phyloP scores from a whole-genome alignment of 2,888 invertebrate species.

The Belgica antarctica region DNA sequence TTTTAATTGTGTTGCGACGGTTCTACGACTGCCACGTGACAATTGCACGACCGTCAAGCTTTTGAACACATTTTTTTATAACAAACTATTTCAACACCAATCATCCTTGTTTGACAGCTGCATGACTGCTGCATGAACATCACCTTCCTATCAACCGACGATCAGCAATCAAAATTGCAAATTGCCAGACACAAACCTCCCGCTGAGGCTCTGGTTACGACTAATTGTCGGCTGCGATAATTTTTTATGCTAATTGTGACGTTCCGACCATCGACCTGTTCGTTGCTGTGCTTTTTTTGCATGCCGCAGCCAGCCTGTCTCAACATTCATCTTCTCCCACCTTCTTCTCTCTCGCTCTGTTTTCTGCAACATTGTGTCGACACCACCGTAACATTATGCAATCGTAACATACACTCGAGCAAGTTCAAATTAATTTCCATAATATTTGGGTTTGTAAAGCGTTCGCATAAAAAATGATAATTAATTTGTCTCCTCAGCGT shows the following conservation, averaged over 20 bases:
- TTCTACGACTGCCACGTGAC: too few relatives aligned
- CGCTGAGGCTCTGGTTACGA: neutral
- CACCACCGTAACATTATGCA: slow-evolving; percentile 19
- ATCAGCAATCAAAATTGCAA: neutral
- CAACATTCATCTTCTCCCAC: neutral
- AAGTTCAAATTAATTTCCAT: slow-evolving; percentile 38
- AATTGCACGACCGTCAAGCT: too few relatives aligned
- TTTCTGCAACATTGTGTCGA: neutral
- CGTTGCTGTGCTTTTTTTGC: neutral
- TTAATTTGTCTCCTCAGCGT: slow-evolving; percentile 25
- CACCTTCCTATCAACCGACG: neutral
- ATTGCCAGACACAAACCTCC: neutral
- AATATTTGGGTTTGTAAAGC: slow-evolving; percentile 42
- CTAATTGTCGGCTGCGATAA: neutral
- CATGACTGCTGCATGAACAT: too few relatives aligned
- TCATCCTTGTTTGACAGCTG: too few relatives aligned
- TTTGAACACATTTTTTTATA: too few relatives aligned
- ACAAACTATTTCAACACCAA: too few relatives aligned
- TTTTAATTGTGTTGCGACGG: too few relatives aligned
- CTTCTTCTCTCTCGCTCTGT: neutral
- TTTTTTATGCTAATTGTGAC: slow-evolving; percentile 22
- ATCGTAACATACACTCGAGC: neutral
- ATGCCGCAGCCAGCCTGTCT: neutral
- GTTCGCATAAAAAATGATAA: slow-evolving; percentile 20
- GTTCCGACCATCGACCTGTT: neutral